These are phyloP conservation scores for Ashinkailepas kermadecensis DNA, from an alignment of 2,888 invertebrate genomes.

Conservation along the genomic window DNA sequence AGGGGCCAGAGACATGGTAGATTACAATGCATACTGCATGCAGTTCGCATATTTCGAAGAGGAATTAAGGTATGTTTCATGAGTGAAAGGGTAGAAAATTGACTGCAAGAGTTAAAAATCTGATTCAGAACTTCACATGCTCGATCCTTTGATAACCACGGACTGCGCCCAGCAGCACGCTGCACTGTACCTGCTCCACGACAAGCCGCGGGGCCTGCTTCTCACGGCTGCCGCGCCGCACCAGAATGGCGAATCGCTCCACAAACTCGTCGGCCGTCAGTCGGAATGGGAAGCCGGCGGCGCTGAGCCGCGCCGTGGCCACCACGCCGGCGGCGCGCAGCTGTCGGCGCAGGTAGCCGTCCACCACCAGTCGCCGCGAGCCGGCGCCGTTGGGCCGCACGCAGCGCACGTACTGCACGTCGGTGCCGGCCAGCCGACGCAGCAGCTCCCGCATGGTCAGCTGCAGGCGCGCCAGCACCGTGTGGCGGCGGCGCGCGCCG, in stretches of 20 bases:
- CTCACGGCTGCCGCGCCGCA: no score
- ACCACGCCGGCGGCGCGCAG: slow-evolving; percentile 17
- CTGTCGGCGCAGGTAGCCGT: neutral
- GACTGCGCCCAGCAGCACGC: no score
- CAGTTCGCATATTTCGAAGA: no score
- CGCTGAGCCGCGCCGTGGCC: slow-evolving; percentile 11
- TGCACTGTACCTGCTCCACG: no score
- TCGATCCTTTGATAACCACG: no score
- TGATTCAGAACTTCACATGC: no score
- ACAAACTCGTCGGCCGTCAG: neutral
- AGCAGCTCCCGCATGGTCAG: neutral
- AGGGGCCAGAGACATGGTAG: no score
- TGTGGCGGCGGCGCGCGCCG: slow-evolving; percentile 4
- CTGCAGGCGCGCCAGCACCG: slow-evolving; percentile 20
- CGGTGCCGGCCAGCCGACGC: slow-evolving; percentile 2
- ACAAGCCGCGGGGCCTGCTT: no score
- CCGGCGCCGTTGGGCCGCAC: slow-evolving; percentile 13
- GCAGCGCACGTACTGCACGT: slow-evolving; percentile 17
- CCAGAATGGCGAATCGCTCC: neutral
- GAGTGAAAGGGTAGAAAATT: no score
- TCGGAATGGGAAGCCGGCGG: slow-evolving; percentile 9
- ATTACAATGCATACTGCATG: no score
- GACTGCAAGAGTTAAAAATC: no score
- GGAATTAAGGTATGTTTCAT: no score
- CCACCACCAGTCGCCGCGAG: neutral